These are phyloP conservation scores for Cydia strobilella DNA, from an alignment of 1,140 invertebrate genomes.

Conservation along the genomic window DNA sequence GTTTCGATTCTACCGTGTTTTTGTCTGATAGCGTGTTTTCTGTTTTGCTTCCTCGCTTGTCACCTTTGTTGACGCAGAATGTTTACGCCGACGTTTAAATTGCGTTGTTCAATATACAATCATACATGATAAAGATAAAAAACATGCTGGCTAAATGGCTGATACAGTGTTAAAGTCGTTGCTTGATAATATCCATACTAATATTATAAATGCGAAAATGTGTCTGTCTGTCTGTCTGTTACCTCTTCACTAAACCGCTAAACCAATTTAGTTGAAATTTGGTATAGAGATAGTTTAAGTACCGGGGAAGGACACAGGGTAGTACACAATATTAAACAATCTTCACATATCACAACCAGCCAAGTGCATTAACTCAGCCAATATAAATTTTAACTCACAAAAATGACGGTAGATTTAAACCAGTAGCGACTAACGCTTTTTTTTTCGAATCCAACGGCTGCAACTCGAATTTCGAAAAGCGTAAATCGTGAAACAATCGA, in stretches of 20 bases:
- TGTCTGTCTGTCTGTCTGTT: too few relatives aligned
- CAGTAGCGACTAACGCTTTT: neutral
- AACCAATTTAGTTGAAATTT: too few relatives aligned
- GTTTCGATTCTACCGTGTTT: neutral
- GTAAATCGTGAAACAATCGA: slow-evolving; percentile 15
- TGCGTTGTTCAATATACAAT: slow-evolving; percentile 15
- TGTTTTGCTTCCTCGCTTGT: slow-evolving; percentile 19
- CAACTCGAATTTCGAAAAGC: neutral
- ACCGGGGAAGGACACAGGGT: too few relatives aligned
- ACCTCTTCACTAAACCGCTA: too few relatives aligned
- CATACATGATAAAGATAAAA: slow-evolving; percentile 28
- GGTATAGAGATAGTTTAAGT: too few relatives aligned
- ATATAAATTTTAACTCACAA: neutral
- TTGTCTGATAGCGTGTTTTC: neutral
- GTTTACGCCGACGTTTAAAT: slow-evolving; percentile 19
- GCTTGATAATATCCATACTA: slow-evolving; percentile 21
- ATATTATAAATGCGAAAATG: too few relatives aligned
- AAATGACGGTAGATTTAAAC: slow-evolving; percentile 7
- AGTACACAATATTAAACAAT: neutral
- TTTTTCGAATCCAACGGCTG: neutral
- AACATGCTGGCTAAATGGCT: neutral
- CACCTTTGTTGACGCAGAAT: slow-evolving; percentile 19
- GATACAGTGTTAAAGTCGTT: neutral
- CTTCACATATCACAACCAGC: neutral
- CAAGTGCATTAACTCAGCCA: neutral